Evolutionary conservation across 2,797 vertebrate genomes (phyloP), one percentile per base, ranked within the genome.

Genomic region (Acipenser oxyrinchus): DNA sequence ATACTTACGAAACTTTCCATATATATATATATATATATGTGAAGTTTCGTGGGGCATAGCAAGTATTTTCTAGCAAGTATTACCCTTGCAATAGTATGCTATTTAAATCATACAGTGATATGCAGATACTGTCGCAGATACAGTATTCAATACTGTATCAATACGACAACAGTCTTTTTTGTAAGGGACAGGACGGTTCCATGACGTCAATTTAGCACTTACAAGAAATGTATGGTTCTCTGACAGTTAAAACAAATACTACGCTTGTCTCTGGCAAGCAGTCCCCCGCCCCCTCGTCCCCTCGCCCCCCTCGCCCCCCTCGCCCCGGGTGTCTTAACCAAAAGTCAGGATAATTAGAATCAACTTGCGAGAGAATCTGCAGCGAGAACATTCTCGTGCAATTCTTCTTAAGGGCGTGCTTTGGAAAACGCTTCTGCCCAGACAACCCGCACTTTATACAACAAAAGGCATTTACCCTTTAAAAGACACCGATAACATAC

Each of bases 301-400:
- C n/a, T n/a, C n/a, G n/a, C n/a, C n/a, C n/a, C 48, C 52, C 60
- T 77, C 82, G 84, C 84, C 80, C 86, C 87, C 85, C 83, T 82
- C 78, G 64, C 23, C 23, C 23, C 23, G 73, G 1, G 70, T 58
- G 78, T 75, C 50, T 65, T 9, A 49, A 48, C 63, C 63, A 64
- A 52, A 49, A 48, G 23, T 37, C 50, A 37, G 62, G 71, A 78
- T 78, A 79, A 83, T 81, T 76, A 83, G 77, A 80, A 73, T 72
- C 76, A 80, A 77, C n/a, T 62, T 80, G 73, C 67, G 71, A 49
- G 74, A 79, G 67, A 9, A 76, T 78, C 48, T 66, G 65, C 37
- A 76, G 76, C 74, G 10, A 78, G 77, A 80, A 61, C 78, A 71
- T 70, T 51, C 49, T 49, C 51, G 9, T n/a, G n/a, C 23, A 23